Conservation (phyloP, 2,113 vertebrate genomes). For the Prolemur simus region DNA sequence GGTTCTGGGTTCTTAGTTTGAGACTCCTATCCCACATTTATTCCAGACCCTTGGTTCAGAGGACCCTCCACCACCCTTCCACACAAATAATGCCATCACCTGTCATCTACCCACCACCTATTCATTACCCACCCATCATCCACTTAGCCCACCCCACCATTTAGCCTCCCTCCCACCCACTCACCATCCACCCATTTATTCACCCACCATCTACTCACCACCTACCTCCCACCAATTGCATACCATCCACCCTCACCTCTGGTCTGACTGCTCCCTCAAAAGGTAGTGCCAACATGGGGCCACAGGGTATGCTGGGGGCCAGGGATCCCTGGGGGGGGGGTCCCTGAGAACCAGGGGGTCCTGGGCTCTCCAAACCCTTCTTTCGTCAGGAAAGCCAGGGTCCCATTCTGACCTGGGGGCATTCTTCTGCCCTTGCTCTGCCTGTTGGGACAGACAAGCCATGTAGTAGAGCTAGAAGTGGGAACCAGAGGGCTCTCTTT, state of each 20-base stretch:
- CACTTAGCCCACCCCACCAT: not conserved
- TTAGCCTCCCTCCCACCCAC: not conserved
- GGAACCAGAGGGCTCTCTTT: not conserved
- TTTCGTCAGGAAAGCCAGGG: not conserved
- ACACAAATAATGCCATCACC: not conserved
- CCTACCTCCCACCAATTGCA: not conserved
- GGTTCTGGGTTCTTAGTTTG: not conserved
- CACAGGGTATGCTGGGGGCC: not conserved
- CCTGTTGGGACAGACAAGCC: not conserved
- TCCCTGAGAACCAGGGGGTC: not conserved
- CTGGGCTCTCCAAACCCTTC: not conserved
- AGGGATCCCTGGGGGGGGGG: not conserved
- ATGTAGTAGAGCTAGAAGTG: not conserved
- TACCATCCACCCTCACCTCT: not conserved
- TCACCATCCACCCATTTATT: not conserved
- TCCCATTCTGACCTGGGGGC: not conserved
- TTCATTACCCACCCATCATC: not conserved
- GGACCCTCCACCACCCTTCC: not conserved
- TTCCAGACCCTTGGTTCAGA: not conserved
- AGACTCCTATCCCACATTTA: not conserved
- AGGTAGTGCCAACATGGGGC: not conserved
- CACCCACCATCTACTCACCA: not conserved
- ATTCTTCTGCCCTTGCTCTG: not conserved
- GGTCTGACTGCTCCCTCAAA: not conserved
- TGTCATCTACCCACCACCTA: not conserved